Percentiles rank a stretch among this genome's conserved stretches.
Evolutionary conservation across 2,888 invertebrate species (phyloP).

Genomic region (Argyresthia albistria): DNA sequence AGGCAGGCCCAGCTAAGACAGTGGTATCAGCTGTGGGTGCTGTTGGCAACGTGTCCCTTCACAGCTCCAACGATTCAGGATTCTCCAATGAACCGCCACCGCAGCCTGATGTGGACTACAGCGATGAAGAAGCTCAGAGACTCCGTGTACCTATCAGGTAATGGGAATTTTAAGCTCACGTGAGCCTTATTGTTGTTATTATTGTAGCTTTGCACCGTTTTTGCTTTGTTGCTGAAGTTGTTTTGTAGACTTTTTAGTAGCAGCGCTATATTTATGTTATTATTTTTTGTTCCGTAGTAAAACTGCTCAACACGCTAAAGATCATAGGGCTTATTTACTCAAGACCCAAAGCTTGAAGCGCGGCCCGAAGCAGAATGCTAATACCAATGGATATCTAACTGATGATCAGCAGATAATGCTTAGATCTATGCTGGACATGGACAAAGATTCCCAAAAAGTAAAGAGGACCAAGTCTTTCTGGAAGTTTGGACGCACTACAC

Average conservation of each 20-base stretch:
- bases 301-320: constrained; percentile 43
- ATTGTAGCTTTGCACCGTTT: constrained; percentile 18
- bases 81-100: constrained; percentile 92
- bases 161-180: constrained; percentile 14
- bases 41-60: constrained; percentile 83
- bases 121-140: constrained; percentile 86
- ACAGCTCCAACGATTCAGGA: constrained; percentile 93
- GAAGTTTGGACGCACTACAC: constrained; percentile 83
- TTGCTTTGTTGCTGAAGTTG: constrained; percentile 24
- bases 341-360: constrained; percentile 65
- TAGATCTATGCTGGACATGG: constrained; percentile 64
- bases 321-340: constrained; percentile 52
- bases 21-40: constrained; percentile 59
- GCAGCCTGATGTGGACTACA: constrained; percentile 92
- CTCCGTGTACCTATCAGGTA: constrained; percentile 77
- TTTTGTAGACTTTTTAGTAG: constrained; percentile 14
- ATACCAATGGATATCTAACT: constrained; percentile 61
- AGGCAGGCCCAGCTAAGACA: constrained; percentile 60
- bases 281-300: constrained; percentile 50
- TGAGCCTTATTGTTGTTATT: constrained; percentile 8
- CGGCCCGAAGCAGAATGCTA: constrained; percentile 41
- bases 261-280: constrained; percentile 18
- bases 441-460: constrained; percentile 76
- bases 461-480: constrained; percentile 90
- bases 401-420: constrained; percentile 69